Percentiles rank a stretch among this genome's conserved stretches.
These are phyloP conservation scores for Noctua comes DNA, from an alignment of 2,888 invertebrate genomes.

Conservation along the genomic window DNA sequence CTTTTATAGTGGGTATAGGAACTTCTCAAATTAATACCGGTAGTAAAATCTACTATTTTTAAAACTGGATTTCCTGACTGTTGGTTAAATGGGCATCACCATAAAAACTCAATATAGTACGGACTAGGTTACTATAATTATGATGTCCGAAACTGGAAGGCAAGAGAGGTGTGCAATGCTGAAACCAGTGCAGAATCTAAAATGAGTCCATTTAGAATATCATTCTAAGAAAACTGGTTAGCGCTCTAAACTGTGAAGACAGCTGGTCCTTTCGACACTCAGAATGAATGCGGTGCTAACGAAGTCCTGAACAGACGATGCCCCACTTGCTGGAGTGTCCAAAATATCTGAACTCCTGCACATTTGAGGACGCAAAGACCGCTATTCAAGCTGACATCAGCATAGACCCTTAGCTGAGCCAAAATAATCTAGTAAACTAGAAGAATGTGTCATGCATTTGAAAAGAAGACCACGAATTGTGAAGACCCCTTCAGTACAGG, in stretches of 20 bases:
- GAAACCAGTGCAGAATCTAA: neutral
- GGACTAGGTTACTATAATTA: neutral
- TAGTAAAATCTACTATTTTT: conserved; percentile 7
- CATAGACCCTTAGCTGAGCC: neutral
- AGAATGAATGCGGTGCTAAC: neutral
- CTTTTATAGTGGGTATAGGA: neutral
- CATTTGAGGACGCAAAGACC: neutral
- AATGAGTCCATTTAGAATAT: neutral
- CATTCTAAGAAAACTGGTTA: neutral
- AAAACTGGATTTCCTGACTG: neutral
- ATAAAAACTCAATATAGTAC: neutral
- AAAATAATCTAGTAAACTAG: neutral
- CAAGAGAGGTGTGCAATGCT: neutral
- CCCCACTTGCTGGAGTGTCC: neutral
- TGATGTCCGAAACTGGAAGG: neutral
- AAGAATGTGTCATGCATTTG: neutral
- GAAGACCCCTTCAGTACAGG: neutral
- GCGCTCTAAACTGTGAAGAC: neutral
- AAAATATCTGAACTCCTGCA: neutral
- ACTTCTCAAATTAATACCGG: neutral
- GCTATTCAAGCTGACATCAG: neutral
- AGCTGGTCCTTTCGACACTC: neutral
- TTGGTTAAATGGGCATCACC: neutral
- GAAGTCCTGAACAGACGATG: neutral
- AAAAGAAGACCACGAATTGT: neutral